Conservation (phyloP, 2,113 vertebrate species). For the Nothocercus julius region DNA sequence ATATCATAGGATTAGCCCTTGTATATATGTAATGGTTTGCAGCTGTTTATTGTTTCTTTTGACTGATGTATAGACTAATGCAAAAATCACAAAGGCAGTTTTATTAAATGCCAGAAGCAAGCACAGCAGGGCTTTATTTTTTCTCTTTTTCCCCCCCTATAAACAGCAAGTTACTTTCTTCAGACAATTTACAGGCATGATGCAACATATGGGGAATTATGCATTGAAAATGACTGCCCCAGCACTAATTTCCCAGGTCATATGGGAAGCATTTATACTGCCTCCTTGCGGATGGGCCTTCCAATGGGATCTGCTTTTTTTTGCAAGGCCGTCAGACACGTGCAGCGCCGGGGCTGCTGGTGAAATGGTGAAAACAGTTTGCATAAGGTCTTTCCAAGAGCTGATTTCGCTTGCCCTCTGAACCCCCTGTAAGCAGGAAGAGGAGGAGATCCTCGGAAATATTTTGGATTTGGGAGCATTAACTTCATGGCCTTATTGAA, state of each 20-base stretch:
- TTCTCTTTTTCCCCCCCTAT: neutral
- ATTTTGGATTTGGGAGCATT: neutral
- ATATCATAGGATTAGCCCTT: neutral
- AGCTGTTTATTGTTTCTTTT: conserved; percentile 15
- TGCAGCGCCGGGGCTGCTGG: neutral
- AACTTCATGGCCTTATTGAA: neutral
- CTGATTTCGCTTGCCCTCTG: neutral
- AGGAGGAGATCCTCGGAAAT: neutral
- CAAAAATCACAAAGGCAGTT: neutral
- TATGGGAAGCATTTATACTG: neutral
- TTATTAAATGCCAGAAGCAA: neutral
- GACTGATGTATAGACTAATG: neutral
- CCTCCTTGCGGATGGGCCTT: neutral
- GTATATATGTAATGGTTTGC: neutral
- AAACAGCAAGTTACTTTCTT: neutral
- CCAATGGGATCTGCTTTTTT: neutral
- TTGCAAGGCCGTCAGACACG: neutral
- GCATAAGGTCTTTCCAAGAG: neutral
- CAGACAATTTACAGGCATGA: neutral
- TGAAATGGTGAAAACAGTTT: neutral
- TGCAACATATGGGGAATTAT: neutral
- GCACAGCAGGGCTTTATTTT: neutral
- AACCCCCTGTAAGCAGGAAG: neutral
- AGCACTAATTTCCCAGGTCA: neutral
- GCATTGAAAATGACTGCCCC: neutral